Conservation (phyloP, 2,797 vertebrate species). For the Gambelia wislizenii region DNA sequence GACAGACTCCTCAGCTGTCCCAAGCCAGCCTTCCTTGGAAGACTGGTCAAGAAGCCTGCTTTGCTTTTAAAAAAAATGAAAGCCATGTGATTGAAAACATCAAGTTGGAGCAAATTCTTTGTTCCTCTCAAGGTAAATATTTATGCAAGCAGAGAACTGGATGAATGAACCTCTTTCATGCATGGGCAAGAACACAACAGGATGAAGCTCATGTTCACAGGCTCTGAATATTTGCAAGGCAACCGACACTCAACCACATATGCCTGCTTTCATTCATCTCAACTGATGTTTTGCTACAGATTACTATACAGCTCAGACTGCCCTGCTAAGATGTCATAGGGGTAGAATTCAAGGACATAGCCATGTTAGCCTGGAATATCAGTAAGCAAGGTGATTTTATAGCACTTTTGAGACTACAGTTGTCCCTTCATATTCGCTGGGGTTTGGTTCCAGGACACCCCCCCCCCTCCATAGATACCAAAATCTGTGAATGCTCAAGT, state of each 20-base stretch:
- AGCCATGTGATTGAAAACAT: conserved; percentile 4
- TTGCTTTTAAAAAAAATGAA: background rate
- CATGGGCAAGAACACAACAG: background rate
- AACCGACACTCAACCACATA: too few species aligned
- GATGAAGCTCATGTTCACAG: accelerated
- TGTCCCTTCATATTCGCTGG: too few species aligned
- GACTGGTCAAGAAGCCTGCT: background rate
- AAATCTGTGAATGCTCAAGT: too few species aligned
- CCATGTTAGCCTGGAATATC: too few species aligned
- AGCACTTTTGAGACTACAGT: too few species aligned
- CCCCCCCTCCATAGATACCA: too few species aligned
- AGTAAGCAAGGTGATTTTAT: too few species aligned
- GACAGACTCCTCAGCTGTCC: background rate
- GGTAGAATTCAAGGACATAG: too few species aligned
- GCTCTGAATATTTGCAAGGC: accelerated
- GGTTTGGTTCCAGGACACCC: too few species aligned
- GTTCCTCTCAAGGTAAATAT: conserved; percentile 36
- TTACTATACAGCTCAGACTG: too few species aligned
- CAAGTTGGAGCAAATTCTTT: conserved; percentile 38
- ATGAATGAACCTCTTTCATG: background rate
- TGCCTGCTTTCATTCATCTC: background rate
- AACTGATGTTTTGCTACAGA: background rate
- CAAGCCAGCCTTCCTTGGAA: background rate
- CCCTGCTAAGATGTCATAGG: too few species aligned
- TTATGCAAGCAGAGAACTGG: background rate